phyloP scores from a whole-genome alignment of 2,797 vertebrate species.

The Pseudomugil gertrudae region DNA sequence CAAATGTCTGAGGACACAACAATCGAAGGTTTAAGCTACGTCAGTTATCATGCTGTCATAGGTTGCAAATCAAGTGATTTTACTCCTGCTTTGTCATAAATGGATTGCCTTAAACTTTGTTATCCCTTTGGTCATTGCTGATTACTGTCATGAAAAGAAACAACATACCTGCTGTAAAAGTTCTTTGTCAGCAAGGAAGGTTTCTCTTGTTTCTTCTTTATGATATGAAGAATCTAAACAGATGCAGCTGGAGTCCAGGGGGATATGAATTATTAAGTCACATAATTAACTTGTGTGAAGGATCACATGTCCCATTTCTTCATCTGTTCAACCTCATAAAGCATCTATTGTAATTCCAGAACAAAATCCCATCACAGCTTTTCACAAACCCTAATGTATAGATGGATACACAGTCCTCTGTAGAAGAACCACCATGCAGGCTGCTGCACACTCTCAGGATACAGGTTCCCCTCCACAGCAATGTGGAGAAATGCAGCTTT shows the following conservation, averaged over 20 bases:
- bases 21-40: background rate
- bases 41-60: background rate
- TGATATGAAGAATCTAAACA: background rate
- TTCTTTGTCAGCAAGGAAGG: background rate
- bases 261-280: slow-evolving; percentile 57
- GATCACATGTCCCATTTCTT: slow-evolving; percentile 30
- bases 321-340: slow-evolving; percentile 24
- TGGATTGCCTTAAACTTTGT: background rate
- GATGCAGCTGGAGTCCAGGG: background rate
- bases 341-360: slow-evolving; percentile 16
- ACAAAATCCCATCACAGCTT: background rate
- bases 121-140: background rate
- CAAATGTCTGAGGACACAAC: background rate
- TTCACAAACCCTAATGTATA: slow-evolving; percentile 2
- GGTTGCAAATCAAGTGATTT: background rate
- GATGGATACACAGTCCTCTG: background rate
- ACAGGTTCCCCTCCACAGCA: slow-evolving; percentile 11
- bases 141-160: background rate
- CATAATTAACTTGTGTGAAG: slow-evolving; percentile 44
- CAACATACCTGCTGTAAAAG: background rate
- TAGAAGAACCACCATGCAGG: slow-evolving; percentile 5
- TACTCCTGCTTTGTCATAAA: background rate
- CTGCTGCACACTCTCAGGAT: slow-evolving; percentile 16
- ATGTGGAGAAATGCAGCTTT: slow-evolving; percentile 20
- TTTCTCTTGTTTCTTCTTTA: background rate